Conservation (phyloP, 92 coral and sea anemone genomes). For the Heliopora coerulea region DNA sequence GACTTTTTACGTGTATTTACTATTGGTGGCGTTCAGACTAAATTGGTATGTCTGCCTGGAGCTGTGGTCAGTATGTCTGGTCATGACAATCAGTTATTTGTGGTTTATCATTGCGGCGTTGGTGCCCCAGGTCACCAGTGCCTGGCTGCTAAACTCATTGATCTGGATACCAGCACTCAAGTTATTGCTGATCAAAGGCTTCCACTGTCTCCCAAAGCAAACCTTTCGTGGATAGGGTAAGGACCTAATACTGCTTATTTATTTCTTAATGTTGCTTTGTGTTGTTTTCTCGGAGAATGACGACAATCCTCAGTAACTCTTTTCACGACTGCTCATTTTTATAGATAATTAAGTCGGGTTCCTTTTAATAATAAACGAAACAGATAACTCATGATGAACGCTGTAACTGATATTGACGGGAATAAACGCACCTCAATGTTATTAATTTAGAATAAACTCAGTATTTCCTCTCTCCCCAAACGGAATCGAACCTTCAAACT, state of each 20-base stretch:
- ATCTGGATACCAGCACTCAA: conserved; percentile 58
- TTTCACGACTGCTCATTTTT: too few relatives aligned
- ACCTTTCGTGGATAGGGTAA: conserved; percentile 90
- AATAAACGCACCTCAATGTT: too few relatives aligned
- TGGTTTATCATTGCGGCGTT: conserved; percentile 75
- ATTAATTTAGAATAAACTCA: too few relatives aligned
- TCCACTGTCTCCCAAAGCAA: conserved; percentile 77
- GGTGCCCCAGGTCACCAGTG: conserved; percentile 90
- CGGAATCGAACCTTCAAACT: too few relatives aligned
- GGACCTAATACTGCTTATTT: conserved; percentile 7
- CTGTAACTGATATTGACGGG: too few relatives aligned
- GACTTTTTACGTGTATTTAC: conserved; percentile 76
- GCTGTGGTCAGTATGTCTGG: conserved; percentile 89
- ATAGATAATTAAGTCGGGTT: too few relatives aligned
- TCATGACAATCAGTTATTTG: conserved; percentile 61
- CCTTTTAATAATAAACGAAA: too few relatives aligned
- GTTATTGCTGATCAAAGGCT: conserved; percentile 68
- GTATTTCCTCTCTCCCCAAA: too few relatives aligned
- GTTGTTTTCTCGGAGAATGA: too few relatives aligned
- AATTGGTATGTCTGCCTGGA: conserved; percentile 75
- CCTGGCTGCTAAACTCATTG: conserved; percentile 72
- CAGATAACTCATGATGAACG: too few relatives aligned
- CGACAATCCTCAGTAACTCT: too few relatives aligned
- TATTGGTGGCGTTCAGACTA: conserved; percentile 86
- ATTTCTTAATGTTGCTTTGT: not conserved